Conservation (phyloP, 2,888 invertebrate genomes). For the Parelbella ahira region DNA sequence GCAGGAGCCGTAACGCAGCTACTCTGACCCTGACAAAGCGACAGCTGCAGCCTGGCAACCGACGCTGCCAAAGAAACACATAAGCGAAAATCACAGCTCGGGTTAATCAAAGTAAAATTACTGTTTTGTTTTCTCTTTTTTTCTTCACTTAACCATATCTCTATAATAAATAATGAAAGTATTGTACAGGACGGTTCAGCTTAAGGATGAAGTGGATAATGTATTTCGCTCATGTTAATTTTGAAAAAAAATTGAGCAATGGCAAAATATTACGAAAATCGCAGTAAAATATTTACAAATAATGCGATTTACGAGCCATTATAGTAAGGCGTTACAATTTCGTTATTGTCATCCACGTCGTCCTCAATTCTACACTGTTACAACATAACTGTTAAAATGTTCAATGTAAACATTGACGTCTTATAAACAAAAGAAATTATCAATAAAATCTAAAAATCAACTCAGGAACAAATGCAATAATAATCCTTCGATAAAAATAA, state of each 20-base stretch:
- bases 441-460: conserved; percentile 77
- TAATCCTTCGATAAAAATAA: conserved; percentile 73
- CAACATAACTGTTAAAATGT: conserved; percentile 63
- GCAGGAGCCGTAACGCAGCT: conserved; percentile 33
- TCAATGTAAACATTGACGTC: conserved; percentile 59
- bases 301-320: conserved; percentile 19
- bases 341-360: conserved; percentile 47
- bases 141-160: conserved; percentile 64
- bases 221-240: conserved; percentile 29
- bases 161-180: conserved; percentile 76
- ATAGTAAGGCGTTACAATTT: conserved; percentile 16
- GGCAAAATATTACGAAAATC: conserved; percentile 32
- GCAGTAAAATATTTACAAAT: conserved; percentile 43
- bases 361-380: conserved; percentile 52
- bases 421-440: conserved; percentile 64
- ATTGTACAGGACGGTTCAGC: conserved; percentile 69
- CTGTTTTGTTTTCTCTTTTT: conserved; percentile 61
- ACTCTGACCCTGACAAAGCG: neutral
- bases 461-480: conserved; percentile 81
- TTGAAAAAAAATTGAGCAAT: conserved; percentile 39
- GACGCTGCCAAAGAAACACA: conserved; percentile 53
- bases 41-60: conserved; percentile 14
- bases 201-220: conserved; percentile 61
- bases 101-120: conserved; percentile 75
- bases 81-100: conserved; percentile 80